Conservation (phyloP, 1,140 invertebrate genomes). For the Drosophila oshimai region DNA sequence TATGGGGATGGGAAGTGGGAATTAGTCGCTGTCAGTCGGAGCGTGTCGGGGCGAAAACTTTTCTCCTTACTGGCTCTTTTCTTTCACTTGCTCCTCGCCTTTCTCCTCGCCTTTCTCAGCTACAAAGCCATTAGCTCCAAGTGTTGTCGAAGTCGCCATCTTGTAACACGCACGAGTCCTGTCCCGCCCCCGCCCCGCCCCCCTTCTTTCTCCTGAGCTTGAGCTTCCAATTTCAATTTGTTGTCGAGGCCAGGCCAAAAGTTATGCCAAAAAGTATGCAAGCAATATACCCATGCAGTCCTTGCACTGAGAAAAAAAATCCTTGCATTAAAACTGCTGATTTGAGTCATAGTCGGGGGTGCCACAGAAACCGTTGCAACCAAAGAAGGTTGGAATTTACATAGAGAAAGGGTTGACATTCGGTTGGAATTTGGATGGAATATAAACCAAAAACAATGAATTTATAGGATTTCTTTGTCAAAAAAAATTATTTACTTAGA, state of each 20-base stretch:
- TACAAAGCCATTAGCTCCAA: slow-evolving; percentile 58
- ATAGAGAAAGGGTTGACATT: too few species aligned
- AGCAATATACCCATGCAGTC: slow-evolving; percentile 35
- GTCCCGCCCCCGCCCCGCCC: not conserved
- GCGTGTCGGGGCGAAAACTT: slow-evolving; percentile 45
- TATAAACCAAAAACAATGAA: too few species aligned
- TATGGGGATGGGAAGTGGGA: slow-evolving; percentile 25
- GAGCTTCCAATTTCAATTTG: slow-evolving; percentile 67
- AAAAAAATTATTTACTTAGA: too few species aligned
- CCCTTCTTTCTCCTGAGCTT: not conserved
- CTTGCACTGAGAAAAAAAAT: not conserved
- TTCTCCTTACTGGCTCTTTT: slow-evolving; percentile 1
- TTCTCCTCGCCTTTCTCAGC: not conserved
- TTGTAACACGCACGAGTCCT: slow-evolving; percentile 56
- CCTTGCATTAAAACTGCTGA: too few species aligned
- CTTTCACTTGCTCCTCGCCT: not conserved
- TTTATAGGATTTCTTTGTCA: too few species aligned
- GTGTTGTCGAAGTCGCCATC: slow-evolving; percentile 73
- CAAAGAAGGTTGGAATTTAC: too few species aligned
- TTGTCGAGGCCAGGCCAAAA: slow-evolving; percentile 50
- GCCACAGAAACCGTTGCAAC: too few species aligned
- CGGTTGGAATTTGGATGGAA: too few species aligned
- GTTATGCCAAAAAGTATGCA: slow-evolving; percentile 71
- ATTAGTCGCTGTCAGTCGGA: slow-evolving; percentile 66
- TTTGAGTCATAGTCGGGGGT: too few species aligned